Evolutionary conservation across 2,113 vertebrate species (phyloP), one percentile per base, ranked within the genome.

Genomic region (Triplophysa rosa): DNA sequence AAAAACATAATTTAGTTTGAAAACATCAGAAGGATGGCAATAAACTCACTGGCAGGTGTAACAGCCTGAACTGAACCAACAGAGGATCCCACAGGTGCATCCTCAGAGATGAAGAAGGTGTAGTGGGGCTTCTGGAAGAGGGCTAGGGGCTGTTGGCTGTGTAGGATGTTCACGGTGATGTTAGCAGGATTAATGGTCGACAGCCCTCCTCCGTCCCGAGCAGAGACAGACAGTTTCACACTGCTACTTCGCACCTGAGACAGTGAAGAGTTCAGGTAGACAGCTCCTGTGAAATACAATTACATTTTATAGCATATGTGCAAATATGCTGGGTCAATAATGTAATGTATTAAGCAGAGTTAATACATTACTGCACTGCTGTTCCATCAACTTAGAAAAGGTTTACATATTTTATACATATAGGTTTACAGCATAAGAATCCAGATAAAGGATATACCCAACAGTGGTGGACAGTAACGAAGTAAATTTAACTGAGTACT

Each of bases 71-170:
- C 93, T 0, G 89, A 93, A 49, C 97, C 96, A 16, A 98, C 85
- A 0, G 76, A 67, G 0, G 91, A 97, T 68, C 87, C 93, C 13
- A 90, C 84, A 0, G 92, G 88, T 0, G 89, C 84, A 29, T 96
- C 93, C 90, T 98, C 97, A 0, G 91, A 82, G 73, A 98, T 86
- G 0, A 89, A 89, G 83, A 98, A 98, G 19, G 77, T 78, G 29
- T 98, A 99, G 17, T 88, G 88, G 0, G 93, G 90, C 69, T 88
- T 94, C 86, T 95, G 95, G 90, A 98, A 99, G 42, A 93, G 62
- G 0, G 94, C 92, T 2, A 95, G 95, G 7, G 90, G 91, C 16
- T 85, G 88, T 9, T 85, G 23, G 0, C 89, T 94, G 68, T 88
- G 91, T 58, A 96, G 84, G 83, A 98, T 77, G 56, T 94, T 90